These are phyloP conservation scores for Oxystoma pomonae DNA, from an alignment of 2,888 invertebrate genomes.

Conservation along the genomic window DNA sequence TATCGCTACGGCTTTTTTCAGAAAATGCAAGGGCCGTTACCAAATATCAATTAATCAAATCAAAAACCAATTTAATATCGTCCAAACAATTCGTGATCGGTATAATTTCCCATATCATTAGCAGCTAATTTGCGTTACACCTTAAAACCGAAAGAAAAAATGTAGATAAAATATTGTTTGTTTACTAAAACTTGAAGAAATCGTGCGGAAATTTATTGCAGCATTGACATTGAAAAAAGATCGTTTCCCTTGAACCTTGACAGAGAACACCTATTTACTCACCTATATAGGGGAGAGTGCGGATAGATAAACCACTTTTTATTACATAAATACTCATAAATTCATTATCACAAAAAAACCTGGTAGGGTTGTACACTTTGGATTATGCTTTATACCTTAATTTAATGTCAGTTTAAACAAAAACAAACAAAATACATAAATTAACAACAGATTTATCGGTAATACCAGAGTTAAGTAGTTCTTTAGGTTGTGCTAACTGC, in stretches of 20 bases:
- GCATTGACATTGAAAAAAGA: not conserved
- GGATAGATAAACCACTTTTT: slow-evolving; percentile 1
- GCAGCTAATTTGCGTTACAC: not conserved
- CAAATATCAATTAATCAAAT: not conserved
- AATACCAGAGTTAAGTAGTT: no score
- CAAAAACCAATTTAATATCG: not conserved
- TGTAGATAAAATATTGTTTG: not conserved
- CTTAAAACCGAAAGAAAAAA: not conserved
- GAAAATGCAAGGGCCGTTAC: no score
- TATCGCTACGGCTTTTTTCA: no score
- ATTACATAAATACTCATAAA: not conserved
- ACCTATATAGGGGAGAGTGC: no score
- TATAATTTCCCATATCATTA: not conserved
- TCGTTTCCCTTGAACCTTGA: not conserved
- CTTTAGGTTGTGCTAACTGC: no score
- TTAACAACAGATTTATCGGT: no score
- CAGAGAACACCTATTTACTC: no score
- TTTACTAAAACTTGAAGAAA: not conserved
- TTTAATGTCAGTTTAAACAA: no score
- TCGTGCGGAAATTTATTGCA: not conserved
- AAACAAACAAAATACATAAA: no score
- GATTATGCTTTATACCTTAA: no score
- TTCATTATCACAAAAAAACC: not conserved
- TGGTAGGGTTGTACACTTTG: no score
- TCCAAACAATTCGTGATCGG: not conserved